These are phyloP conservation scores for Plodia interpunctella DNA, from an alignment of 1,140 invertebrate species.

Conservation along the genomic window DNA sequence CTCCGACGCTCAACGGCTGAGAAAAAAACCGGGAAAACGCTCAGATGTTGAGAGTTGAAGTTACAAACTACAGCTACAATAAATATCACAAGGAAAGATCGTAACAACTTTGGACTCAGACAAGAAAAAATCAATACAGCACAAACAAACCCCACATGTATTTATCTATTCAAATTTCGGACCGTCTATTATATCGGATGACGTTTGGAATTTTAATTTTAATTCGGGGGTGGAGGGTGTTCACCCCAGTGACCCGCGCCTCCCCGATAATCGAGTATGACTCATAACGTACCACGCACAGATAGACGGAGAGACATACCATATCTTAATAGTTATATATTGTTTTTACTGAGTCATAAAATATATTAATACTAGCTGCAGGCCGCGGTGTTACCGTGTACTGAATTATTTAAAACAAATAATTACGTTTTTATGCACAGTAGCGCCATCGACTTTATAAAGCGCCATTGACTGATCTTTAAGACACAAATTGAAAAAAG, in stretches of 20 bases:
- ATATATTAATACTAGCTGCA: neutral
- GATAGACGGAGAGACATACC: neutral
- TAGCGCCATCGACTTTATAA: no score
- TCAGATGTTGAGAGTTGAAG: no score
- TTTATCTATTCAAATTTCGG: slow-evolving; percentile 33
- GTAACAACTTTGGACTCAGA: no score
- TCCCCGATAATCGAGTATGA: slow-evolving; percentile 33
- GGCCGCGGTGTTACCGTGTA: no score
- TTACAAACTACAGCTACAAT: slow-evolving; percentile 5
- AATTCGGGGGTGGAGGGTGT: slow-evolving; percentile 26
- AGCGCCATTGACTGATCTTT: no score
- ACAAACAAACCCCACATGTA: slow-evolving; percentile 5
- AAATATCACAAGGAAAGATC: no score
- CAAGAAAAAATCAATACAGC: neutral
- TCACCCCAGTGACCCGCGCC: slow-evolving; percentile 25
- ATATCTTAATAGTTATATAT: neutral
- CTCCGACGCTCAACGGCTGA: no score
- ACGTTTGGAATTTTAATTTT: slow-evolving; percentile 49
- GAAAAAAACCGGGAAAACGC: no score
- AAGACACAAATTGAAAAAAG: no score
- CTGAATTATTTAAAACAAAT: no score
- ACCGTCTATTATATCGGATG: slow-evolving; percentile 36
- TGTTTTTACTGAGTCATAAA: neutral
- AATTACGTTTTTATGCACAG: no score
- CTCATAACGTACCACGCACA: slow-evolving; percentile 16